A percentile compares a stretch with the other conserved stretches of the same genome.
These are phyloP conservation scores for Electrona antarctica DNA, from an alignment of 2,113 vertebrate species.

Conservation along the genomic window DNA sequence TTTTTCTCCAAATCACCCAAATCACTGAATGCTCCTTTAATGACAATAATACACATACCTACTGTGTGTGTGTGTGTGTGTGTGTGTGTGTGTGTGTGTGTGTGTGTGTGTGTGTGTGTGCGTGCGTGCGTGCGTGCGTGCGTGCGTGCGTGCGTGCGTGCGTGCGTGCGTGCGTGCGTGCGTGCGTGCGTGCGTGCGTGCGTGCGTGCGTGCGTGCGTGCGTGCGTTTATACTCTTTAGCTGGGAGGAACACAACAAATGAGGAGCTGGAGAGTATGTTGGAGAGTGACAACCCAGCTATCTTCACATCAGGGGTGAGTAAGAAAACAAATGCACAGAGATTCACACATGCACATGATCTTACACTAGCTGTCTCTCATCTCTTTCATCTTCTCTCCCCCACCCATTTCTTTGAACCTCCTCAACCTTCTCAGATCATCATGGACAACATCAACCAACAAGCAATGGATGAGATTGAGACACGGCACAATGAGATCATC, in stretches of 20 bases:
- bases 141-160: conserved; percentile 7
- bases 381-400: background rate
- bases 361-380: no score
- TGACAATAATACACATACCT: no score
- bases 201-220: conserved; percentile 27
- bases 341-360: background rate
- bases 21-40: no score
- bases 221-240: conserved; percentile 72
- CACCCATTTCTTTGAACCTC: background rate
- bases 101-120: background rate
- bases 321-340: background rate
- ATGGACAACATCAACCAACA: conserved; percentile 98
- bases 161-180: conserved; percentile 8
- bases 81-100: no score
- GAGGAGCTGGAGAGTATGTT: conserved; percentile 98
- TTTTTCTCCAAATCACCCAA: no score
- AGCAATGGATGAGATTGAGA: conserved; percentile 95
- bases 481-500: conserved; percentile 94
- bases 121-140: conserved; percentile 5
- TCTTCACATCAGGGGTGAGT: conserved; percentile 95
- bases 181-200: conserved; percentile 43
- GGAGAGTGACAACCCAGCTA: conserved; percentile 94
- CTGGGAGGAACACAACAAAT: conserved; percentile 94
- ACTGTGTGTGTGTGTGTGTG: no score
- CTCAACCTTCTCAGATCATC: conserved; percentile 83